These are phyloP conservation scores for Miichthys miiuy DNA, from an alignment of 2,797 vertebrate genomes.

Conservation along the genomic window DNA sequence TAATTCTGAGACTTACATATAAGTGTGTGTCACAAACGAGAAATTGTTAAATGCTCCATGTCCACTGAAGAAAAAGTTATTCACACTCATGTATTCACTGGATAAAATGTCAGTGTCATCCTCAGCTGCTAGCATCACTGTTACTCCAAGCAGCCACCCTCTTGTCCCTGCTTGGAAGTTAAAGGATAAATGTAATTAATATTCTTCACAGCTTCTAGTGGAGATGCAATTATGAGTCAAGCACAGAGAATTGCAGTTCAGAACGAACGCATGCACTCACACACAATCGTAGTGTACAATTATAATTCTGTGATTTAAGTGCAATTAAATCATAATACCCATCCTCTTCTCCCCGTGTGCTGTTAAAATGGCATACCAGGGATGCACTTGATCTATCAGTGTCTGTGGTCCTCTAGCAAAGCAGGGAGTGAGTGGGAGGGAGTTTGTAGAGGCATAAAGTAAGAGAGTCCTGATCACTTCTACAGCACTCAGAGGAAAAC, in stretches of 20 bases:
- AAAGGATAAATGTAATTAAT: conserved; percentile 28
- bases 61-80: conserved; percentile 15
- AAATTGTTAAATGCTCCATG: conserved; percentile 13
- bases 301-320: conserved; percentile 43
- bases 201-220: conserved; percentile 29
- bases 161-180: conserved; percentile 2
- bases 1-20: conserved; percentile 17
- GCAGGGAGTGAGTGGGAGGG: neutral
- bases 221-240: conserved; percentile 32
- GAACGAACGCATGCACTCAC: neutral
- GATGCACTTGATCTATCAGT: conserved; percentile 7
- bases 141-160: conserved; percentile 10
- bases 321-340: conserved; percentile 32
- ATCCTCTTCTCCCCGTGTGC: neutral
- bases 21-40: neutral
- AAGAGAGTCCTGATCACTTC: neutral
- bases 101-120: conserved; percentile 21
- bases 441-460: conserved; percentile 18
- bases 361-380: conserved; percentile 11
- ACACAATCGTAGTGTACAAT: conserved; percentile 3
- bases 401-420: conserved; percentile 5
- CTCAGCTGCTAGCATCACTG: conserved; percentile 5
- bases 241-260: conserved; percentile 6
- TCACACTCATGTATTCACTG: conserved; percentile 17
- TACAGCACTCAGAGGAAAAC: neutral